Evolutionary conservation across 2,797 vertebrate species (phyloP).

Genomic region (Bovichtus diacanthus): DNA sequence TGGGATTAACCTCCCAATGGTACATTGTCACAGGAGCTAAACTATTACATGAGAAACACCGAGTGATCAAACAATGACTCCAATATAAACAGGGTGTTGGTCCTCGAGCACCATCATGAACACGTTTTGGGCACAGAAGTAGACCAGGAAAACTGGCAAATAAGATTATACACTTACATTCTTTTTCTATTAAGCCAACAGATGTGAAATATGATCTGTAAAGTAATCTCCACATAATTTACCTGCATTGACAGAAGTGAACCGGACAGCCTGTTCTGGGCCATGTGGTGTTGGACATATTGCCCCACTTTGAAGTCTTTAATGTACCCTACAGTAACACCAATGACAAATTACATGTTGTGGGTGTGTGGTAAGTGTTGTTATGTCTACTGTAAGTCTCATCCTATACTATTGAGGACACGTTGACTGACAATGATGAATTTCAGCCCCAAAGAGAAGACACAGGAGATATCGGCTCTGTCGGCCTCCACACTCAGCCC

Average conservation of each 20-base stretch:
- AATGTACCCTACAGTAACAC: neutral
- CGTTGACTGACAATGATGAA: constrained; percentile 46
- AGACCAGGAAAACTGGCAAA: neutral
- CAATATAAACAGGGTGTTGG: neutral
- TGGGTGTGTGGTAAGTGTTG: constrained; percentile 46
- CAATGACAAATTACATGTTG: constrained; percentile 58
- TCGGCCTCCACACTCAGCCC: constrained; percentile 19
- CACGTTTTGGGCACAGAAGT: neutral
- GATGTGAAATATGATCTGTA: constrained; percentile 28
- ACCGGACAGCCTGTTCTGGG: neutral
- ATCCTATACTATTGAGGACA: constrained; percentile 16
- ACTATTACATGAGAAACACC: constrained; percentile 29
- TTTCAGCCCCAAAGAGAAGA: constrained; percentile 32
- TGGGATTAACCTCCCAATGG: constrained; percentile 45
- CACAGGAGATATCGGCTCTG: constrained; percentile 23
- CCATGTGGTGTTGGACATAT: neutral
- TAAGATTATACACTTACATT: neutral
- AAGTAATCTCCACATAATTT: constrained; percentile 12
- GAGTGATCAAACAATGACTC: constrained; percentile 18
- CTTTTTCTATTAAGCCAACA: neutral
- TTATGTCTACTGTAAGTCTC: constrained; percentile 40
- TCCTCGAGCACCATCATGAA: neutral
- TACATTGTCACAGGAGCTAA: constrained; percentile 15
- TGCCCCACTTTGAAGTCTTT: constrained; percentile 40
- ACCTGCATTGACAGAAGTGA: constrained; percentile 12